Evolutionary conservation across 2,113 vertebrate genomes (phyloP), one percentile per base, ranked within the genome.

Genomic region (Phocoena sinus): DNA sequence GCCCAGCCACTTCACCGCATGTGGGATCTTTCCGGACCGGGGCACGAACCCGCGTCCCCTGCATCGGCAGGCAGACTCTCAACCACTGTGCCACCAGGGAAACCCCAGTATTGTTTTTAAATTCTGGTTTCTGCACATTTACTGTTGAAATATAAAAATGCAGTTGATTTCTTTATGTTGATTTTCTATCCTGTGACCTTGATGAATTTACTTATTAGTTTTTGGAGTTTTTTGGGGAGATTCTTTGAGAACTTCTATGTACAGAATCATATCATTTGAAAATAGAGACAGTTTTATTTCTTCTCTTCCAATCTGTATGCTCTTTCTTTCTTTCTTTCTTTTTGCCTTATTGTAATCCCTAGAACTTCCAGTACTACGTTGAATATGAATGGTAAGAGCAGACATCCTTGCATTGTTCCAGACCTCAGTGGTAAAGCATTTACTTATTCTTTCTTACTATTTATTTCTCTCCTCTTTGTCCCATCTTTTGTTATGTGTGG

Each of bases 1-100:
- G 47, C 47, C 47, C 11, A 47, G 47, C 47, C 47, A 0, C 47
- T 47, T 1, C 11, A 0, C 11, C 0, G 47, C 47, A 47, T 3
- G 47, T 47, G 47, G 47, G 47, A 47, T 47, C 47, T 12, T 47
- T 11, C 11, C 47, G 10, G 44, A 47, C 44, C 10, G 10, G 44
- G 10, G 44, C 44, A 47, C 44, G 44, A 47, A 47, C 10, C 47
- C 11, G 3, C 3, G 47, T 50, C 1, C 47, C 47, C 47, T 50
- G 47, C 47, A 13, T 50, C 12, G 1, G 47, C 47, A 13, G 47
- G 47, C 47, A 10, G 47, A 50, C 12, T 50, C 47, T 50, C 47
- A 50, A 50, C 12, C 47, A 50, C 47, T 50, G 47, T 12, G 12
- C 47, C 47, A 50, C 47, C 47, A 50, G 47, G 47, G 47, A 50